These are phyloP conservation scores for Corythoichthys intestinalis DNA, from an alignment of 2,113 vertebrate genomes.

Conservation along the genomic window DNA sequence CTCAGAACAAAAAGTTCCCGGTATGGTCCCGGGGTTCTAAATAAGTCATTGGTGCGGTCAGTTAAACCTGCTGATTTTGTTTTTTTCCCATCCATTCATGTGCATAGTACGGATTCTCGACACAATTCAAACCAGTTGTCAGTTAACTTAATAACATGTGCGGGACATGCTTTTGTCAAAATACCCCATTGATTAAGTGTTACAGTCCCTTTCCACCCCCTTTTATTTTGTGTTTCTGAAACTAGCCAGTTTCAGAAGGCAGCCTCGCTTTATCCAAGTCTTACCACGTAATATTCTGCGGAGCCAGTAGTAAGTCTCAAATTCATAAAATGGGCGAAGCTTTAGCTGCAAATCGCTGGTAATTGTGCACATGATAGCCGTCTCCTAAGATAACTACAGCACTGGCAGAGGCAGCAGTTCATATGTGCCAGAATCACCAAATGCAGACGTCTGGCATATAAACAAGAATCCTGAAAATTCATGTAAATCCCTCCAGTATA, in stretches of 20 bases:
- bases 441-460: not conserved
- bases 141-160: not conserved
- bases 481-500: not conserved
- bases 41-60: not conserved
- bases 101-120: not conserved
- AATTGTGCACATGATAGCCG: not conserved
- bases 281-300: not conserved
- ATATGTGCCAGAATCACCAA: not conserved
- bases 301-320: not conserved
- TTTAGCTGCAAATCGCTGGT: not conserved
- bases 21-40: not conserved
- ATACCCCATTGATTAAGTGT: not conserved
- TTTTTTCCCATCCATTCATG: not conserved
- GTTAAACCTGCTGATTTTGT: not conserved
- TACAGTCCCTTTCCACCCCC: not conserved
- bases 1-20: not conserved
- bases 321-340: not conserved
- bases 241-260: not conserved
- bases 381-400: not conserved
- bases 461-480: not conserved
- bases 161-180: not conserved
- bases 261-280: not conserved
- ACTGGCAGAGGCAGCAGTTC: not conserved
- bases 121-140: not conserved
- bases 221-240: not conserved